These are phyloP conservation scores for Mycteria americana DNA, from an alignment of 2,797 vertebrate genomes.

Conservation along the genomic window DNA sequence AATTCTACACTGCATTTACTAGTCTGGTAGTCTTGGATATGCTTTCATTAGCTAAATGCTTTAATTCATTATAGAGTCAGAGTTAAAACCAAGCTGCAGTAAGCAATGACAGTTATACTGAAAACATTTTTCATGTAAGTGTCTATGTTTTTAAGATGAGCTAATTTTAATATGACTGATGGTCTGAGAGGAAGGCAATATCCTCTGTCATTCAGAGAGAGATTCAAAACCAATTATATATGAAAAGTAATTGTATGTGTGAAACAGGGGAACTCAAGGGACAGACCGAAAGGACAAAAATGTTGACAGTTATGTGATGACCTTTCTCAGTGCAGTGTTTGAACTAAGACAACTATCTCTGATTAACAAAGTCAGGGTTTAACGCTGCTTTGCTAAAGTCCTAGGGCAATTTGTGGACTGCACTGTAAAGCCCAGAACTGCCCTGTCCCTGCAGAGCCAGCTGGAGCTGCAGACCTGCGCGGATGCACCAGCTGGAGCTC, in stretches of 20 bases:
- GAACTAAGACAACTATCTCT: background rate
- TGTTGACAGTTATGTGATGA: background rate
- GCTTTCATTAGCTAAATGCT: background rate
- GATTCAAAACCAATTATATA: background rate
- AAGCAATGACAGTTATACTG: background rate
- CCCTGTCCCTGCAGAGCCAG: background rate
- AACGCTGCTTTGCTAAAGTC: background rate
- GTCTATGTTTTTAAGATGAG: background rate
- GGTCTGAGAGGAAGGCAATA: background rate
- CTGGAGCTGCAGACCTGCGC: background rate
- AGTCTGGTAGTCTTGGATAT: background rate
- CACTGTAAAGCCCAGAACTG: background rate
- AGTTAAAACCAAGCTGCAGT: slow-evolving; percentile 19
- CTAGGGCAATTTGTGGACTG: background rate
- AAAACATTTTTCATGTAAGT: background rate
- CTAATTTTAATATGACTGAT: slow-evolving; percentile 13
- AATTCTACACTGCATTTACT: background rate
- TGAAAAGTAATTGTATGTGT: background rate
- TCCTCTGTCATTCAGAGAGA: background rate
- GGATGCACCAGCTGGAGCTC: background rate
- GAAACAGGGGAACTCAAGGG: background rate
- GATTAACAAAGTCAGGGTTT: background rate
- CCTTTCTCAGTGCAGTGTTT: background rate
- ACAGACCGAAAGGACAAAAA: background rate
- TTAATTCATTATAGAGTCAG: background rate